Evolutionary conservation across 1,140 invertebrate species (phyloP).

Genomic region (Brachionus rubens): DNA sequence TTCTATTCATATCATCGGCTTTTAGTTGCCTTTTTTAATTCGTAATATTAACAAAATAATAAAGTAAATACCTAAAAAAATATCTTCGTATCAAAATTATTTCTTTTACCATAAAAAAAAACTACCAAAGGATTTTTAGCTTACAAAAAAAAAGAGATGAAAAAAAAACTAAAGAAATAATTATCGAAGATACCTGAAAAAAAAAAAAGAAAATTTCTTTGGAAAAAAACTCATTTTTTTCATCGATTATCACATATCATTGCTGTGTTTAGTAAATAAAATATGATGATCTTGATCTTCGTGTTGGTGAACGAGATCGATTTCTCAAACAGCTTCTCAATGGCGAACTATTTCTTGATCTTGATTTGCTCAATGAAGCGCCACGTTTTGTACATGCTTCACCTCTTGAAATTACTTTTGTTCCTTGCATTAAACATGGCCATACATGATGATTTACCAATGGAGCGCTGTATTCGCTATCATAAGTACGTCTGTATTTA

Average conservation of each 20-base stretch:
- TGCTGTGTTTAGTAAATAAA: conserved; percentile 11
- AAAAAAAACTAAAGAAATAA: too few species aligned
- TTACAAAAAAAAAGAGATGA: too few species aligned
- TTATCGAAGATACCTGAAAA: too few species aligned
- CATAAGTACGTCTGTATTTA: conserved; percentile 60
- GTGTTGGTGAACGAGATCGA: conserved; percentile 11
- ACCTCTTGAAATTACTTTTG: conserved; percentile 53
- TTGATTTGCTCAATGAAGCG: conserved; percentile 52
- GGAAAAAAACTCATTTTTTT: too few species aligned
- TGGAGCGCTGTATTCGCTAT: conserved; percentile 59
- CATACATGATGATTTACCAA: conserved; percentile 60
- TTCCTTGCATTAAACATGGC: conserved; percentile 57
- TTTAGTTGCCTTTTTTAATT: too few species aligned
- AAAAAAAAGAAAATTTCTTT: too few species aligned
- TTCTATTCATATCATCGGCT: too few species aligned
- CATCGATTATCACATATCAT: not conserved
- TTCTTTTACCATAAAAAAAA: too few species aligned
- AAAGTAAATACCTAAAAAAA: too few species aligned
- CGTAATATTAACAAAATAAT: too few species aligned
- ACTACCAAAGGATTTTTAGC: too few species aligned
- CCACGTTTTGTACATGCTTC: conserved; percentile 56
- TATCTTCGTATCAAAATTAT: too few species aligned
- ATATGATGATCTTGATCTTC: conserved; percentile 41
- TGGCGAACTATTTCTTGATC: conserved; percentile 35
- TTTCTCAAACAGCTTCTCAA: conserved; percentile 40